Base-by-base conservation (phyloP, 2,113 vertebrate species). In the Rana temporaria region DNA sequence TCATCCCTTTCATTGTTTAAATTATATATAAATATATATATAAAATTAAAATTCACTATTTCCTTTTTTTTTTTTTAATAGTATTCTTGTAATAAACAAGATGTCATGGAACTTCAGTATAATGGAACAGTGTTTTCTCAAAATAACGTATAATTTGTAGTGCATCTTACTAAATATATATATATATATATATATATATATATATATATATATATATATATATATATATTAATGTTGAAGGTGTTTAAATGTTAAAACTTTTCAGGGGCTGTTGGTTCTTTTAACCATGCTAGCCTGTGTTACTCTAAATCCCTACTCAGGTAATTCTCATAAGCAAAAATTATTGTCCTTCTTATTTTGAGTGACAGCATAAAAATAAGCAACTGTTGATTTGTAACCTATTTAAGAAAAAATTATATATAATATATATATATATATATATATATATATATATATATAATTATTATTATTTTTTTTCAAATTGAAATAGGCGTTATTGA, bases 61-160 rank as follows among this genome's bases (percentile, higher is more conserved):
- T 30, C 22, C 63, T 52, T 22, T 42, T 62, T 20, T 18, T 9
- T 77, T 20, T 64, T 26, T 77, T 34, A 26, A 77, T 52, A 52
- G 34, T 59, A 53, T 59, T 59, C 14, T 4, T 60, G 71, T 12
- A 32, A 26, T 32, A 73, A 38, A 9, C 42, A 30, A 8, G n/a
- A 42, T 74, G 30, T 57, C 55, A 30, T 17, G 34, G 70, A 53
- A 56, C 56, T 74, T 38, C 18, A 59, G n/a, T 30, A 38, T 38
- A 60, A 18, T 62, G 56, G 57, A 62, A 56, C 56, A 62, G 72
- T 75, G 72, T 75, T 75, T 75, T 62, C 19, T 18, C 5, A n/a
- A 60, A 22, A 38, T n/a, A 17, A 59, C 17, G n/a, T n/a, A 34
- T 42, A 32, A 62, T 75, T 42, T 62, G n/a, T 38, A 62, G 72